phyloP scores from a whole-genome alignment of 1,140 invertebrate species.

The Bacillus rossius region DNA sequence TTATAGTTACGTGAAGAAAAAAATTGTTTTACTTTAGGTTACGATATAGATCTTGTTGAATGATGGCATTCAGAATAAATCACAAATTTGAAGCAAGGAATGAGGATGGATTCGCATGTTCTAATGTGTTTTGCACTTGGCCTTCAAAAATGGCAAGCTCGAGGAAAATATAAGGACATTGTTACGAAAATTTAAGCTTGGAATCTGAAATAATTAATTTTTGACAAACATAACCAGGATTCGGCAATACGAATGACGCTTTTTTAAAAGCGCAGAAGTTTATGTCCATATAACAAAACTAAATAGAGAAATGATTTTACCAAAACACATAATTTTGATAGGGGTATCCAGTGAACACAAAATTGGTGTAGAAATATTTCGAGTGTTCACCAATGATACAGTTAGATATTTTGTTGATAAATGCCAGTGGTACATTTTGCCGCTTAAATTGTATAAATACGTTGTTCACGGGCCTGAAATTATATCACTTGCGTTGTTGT shows the following conservation, averaged over 20 bases:
- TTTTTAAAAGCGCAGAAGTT: constrained; percentile 13
- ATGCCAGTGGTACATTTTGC: no score
- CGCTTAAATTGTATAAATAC: no score
- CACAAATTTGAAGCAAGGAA: no score
- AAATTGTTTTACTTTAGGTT: no score
- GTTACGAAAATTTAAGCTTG: constrained; percentile 15
- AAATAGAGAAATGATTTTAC: constrained; percentile 18
- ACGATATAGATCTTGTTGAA: no score
- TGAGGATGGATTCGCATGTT: constrained; percentile 30
- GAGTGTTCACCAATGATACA: constrained; percentile 25
- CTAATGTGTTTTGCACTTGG: constrained; percentile 34
- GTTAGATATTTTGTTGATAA: constrained; percentile 20
- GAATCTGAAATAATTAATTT: constrained; percentile 18
- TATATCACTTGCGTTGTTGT: no score
- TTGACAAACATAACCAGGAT: constrained; percentile 18
- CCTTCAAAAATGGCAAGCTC: constrained; percentile 29
- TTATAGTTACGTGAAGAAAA: no score
- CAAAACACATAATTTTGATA: constrained; percentile 14
- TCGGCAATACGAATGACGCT: constrained; percentile 20
- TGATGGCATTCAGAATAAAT: no score
- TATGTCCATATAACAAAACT: constrained; percentile 10
- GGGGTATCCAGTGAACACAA: constrained; percentile 17
- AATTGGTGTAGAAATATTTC: constrained; percentile 27
- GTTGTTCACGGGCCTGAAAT: no score
- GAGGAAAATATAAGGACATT: constrained; percentile 26